Evolutionary conservation across 2,888 invertebrate species (phyloP).

Genomic region (Acrocera orbiculus): DNA sequence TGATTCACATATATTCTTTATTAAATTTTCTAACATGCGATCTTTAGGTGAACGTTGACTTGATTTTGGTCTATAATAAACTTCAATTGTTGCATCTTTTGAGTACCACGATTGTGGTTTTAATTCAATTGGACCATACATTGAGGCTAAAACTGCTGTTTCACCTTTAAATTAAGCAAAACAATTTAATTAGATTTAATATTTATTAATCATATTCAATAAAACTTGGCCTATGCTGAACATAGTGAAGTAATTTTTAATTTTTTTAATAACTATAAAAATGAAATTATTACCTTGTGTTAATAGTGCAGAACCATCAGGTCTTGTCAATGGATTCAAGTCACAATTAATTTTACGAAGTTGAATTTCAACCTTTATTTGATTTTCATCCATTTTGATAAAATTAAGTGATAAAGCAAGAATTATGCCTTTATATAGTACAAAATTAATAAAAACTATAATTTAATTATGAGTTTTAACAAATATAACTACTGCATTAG

Average conservation of each 20-base stretch:
- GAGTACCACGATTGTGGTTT: conserved; percentile 56
- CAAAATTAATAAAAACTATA: no score
- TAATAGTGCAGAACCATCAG: conserved; percentile 62
- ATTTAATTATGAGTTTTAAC: no score
- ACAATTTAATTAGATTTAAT: conserved; percentile 1
- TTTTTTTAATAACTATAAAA: conserved; percentile 2
- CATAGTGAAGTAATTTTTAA: no score
- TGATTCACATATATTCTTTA: conserved; percentile 60
- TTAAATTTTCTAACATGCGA: conserved; percentile 53
- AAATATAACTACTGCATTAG: no score
- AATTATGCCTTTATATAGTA: no score
- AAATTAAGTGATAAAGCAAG: no score
- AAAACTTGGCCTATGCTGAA: no score
- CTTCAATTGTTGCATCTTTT: conserved; percentile 64
- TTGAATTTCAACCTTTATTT: conserved; percentile 10
- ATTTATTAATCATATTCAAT: no score
- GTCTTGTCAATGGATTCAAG: conserved; percentile 50
- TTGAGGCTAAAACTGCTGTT: conserved; percentile 56
- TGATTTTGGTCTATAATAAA: conserved; percentile 54
- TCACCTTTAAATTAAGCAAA: conserved; percentile 40
- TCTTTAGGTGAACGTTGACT: conserved; percentile 55
- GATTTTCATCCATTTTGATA: no score
- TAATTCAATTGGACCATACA: conserved; percentile 71
- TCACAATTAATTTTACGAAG: conserved; percentile 44
- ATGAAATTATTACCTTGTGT: conserved; percentile 72